Percentiles rank a stretch among this genome's conserved stretches.
These are phyloP conservation scores for Andrena camellia DNA, from an alignment of 2,888 invertebrate species.

Conservation along the genomic window DNA sequence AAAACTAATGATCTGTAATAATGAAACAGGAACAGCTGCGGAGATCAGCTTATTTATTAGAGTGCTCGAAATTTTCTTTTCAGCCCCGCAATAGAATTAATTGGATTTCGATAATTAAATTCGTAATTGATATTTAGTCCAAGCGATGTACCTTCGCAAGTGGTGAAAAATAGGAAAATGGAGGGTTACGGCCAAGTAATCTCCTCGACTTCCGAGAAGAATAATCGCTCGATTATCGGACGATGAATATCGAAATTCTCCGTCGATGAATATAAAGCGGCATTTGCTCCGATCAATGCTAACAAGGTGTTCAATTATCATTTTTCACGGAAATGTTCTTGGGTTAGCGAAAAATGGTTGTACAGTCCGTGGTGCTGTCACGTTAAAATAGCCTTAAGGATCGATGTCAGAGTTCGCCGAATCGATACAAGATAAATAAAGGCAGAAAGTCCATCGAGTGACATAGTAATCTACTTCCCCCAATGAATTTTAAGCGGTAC, in stretches of 20 bases:
- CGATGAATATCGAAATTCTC: conserved; percentile 48
- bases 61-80: neutral
- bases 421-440: neutral
- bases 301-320: conserved; percentile 42
- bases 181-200: neutral
- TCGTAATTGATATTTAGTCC: neutral
- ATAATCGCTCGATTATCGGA: conserved; percentile 15
- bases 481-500: conserved; percentile 30
- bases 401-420: no score
- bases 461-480: neutral
- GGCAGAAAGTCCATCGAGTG: no score
- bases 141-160: neutral
- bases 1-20: no score
- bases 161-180: neutral
- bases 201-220: neutral
- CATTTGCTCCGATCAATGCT: conserved; percentile 19
- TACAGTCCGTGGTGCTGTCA: neutral
- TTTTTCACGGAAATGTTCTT: conserved; percentile 7
- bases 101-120: neutral
- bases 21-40: no score
- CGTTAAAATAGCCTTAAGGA: no score
- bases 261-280: conserved; percentile 41
- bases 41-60: neutral
- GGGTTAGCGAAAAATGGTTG: neutral
- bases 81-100: neutral